Base-by-base conservation (phyloP, 2,888 invertebrate species). In the Exephanes ischioxanthus region DNA sequence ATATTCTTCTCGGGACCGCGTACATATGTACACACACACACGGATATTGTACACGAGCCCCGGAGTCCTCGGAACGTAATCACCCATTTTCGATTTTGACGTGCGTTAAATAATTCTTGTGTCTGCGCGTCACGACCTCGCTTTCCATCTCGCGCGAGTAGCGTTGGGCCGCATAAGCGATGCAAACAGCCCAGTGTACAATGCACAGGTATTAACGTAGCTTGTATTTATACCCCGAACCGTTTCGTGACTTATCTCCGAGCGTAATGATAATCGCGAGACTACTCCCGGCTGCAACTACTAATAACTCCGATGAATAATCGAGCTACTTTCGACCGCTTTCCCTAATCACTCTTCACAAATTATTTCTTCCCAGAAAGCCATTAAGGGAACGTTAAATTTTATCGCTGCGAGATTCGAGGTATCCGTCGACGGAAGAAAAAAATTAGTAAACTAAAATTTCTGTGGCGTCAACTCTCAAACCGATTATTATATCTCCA, bases 81-180 rank as follows among this genome's bases (percentile, higher is more conserved):
- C 80, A 81, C 83, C 83, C 81, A 85, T 87, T 85, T 87, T 81
- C 80, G 80, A 85, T 85, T 85, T 85, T 85, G 83, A 87, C 80
- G 61, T 55, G 77, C 81, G 83, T 85, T 82, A 76, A 86, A 87
- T 85, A 87, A 84, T 84, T 79, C 73, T 79, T 83, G 45, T 68
- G 67, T 77, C 41, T 19, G 67, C 1, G 75, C 63, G 79, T 66
- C 66, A 82, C 75, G 78, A 81, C 78, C 76, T 68, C 58, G 70
- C 19, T 72, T 77, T 63, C 61, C 67, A 72, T 76, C 41, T 30
- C 76, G 45, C 76, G 55, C 55, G 71, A 71, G 66, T 53, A 58
- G 67, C 16, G 53, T 55, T 30, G 58, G n/a, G 0, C 71, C 26
- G 33, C 51, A 77, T 41, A 51, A 58, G 68, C 67, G 76, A 67